Evolutionary conservation across 2,113 vertebrate genomes (phyloP).

Genomic region (Rhinogobius similis): DNA sequence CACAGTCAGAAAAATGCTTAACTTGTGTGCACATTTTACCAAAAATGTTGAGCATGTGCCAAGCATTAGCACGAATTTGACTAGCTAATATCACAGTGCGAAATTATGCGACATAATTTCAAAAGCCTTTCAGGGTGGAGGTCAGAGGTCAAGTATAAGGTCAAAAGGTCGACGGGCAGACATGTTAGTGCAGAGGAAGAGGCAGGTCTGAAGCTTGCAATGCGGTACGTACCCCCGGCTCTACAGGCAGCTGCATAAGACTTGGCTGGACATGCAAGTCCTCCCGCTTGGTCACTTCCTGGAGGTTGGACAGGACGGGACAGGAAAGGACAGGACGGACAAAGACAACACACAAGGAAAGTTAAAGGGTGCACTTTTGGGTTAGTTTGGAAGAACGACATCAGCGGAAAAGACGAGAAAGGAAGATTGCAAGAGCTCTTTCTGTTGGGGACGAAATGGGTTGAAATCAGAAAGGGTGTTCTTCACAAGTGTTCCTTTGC

Average conservation of each 20-base stretch:
- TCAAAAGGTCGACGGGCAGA: conserved; percentile 13
- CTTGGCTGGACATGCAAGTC: conserved; percentile 95
- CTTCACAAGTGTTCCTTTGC: background rate
- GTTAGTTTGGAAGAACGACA: background rate
- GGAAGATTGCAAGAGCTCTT: conserved; percentile 12
- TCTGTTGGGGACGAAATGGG: background rate
- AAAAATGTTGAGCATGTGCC: no score
- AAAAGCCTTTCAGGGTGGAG: conserved; percentile 19
- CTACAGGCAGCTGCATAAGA: conserved; percentile 98
- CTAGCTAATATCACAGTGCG: background rate
- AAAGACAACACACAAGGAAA: conserved; percentile 50
- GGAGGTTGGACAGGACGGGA: conserved; percentile 65
- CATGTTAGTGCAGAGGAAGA: background rate
- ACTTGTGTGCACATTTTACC: no score
- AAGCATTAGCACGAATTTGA: background rate
- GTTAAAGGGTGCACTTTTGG: conserved; percentile 27
- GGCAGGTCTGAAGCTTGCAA: conserved; percentile 61
- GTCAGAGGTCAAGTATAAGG: conserved; percentile 19
- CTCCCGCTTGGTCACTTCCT: conserved; percentile 97
- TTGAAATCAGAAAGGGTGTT: background rate
- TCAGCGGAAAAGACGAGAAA: conserved; percentile 3
- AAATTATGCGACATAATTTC: conserved; percentile 24
- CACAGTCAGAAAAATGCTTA: no score
- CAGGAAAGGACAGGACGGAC: conserved; percentile 41
- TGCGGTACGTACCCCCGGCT: conserved; percentile 91